Evolutionary conservation across 1,140 invertebrate species (phyloP), one percentile per base, ranked within the genome.

Genomic region (Drosophila suzukii): DNA sequence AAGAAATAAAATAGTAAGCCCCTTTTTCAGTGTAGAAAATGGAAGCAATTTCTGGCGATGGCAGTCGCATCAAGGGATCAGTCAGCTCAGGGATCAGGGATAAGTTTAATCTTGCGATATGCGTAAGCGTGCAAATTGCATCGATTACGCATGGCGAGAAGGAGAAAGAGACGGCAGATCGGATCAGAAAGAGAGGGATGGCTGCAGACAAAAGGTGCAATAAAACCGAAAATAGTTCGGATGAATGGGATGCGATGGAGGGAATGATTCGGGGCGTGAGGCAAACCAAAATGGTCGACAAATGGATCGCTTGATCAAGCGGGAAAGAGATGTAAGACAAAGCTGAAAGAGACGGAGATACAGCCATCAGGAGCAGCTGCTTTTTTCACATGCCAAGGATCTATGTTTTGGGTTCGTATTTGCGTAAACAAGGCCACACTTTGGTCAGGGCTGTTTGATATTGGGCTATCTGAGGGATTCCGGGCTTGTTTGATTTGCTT

Each of bases 81-180:
- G 80, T 54, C 59, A 67, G 47, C 53, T 74, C 47, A 57, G 60
- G 73, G 75, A 77, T 77, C 62, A 58, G 43, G 81, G 81, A 85
- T 85, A 84, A 85, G 78, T 63, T 83, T 89, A 89, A 89, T 89
- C 84, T 89, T 71, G 79, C 84, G 84, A 89, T 88, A 83, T 88
- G 83, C 80, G 83, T 86, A 89, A 89, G 84, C 84, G 84, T 89
- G 84, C 81, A 89, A 89, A 89, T 89, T 89, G 84, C 84, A 44
- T 56, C 81, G 84, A 88, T 88, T 84, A 88, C 84, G 67, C 32
- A 65, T 54, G 51, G 43, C 43, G 50, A 50, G 58, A 30, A 24
- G 15, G 47, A 17, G 46, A 60, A 49, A 65, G 76, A 73, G 55
- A 71, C 38, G 30, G 68, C 7, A 57, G 63, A 79, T 50, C 50